These are phyloP conservation scores for Lycocorax pyrrhopterus DNA, from an alignment of 2,113 vertebrate species.

Conservation along the genomic window DNA sequence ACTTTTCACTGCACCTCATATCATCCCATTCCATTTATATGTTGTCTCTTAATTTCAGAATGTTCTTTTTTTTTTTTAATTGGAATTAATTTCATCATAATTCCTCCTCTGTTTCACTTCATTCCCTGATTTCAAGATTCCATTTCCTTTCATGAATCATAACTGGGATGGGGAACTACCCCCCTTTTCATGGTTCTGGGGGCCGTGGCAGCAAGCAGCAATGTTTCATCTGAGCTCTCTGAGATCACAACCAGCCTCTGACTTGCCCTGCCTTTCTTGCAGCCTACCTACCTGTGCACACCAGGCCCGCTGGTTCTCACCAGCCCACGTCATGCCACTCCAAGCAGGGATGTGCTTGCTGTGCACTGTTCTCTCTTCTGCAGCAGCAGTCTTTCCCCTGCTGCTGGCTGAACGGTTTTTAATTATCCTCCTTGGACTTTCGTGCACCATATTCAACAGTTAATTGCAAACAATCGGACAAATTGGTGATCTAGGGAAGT, in stretches of 20 bases:
- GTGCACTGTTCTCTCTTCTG: background rate
- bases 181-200: background rate
- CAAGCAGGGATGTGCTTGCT: background rate
- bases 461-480: constrained; percentile 38
- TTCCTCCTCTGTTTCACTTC: background rate
- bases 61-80: background rate
- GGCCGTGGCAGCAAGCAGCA: fast-evolving
- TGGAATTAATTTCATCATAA: background rate
- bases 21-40: background rate
- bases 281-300: background rate
- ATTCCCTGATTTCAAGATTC: background rate
- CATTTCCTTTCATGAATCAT: background rate
- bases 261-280: background rate
- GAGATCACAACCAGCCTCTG: background rate
- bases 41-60: background rate
- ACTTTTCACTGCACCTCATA: background rate
- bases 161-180: background rate
- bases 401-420: background rate
- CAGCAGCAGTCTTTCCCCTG: background rate
- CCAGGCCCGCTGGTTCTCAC: background rate
- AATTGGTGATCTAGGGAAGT: background rate
- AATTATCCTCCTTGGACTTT: constrained; percentile 17
- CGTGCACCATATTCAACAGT: background rate
- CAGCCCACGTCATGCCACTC: fast-evolving
- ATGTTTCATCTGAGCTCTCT: background rate